phyloP scores from a whole-genome alignment of 92 coral and sea anemone genomes.

The Siderastrea siderea region DNA sequence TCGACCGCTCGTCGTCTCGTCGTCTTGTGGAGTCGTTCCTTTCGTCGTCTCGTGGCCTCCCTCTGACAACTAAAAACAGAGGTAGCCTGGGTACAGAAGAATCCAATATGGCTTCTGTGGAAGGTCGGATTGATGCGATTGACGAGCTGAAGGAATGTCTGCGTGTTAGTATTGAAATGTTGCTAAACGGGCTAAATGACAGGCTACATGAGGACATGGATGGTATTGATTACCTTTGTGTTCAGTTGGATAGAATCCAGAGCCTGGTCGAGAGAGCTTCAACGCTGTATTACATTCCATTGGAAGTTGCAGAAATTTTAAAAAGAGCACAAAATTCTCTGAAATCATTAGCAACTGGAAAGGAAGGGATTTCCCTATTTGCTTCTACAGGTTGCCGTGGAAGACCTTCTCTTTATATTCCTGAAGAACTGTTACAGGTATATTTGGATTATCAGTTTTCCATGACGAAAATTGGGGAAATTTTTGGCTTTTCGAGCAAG shows the following conservation, averaged over 20 bases:
- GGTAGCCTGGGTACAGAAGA: constrained; percentile 9
- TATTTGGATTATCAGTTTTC: constrained; percentile 54
- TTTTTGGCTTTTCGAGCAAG: constrained; percentile 47
- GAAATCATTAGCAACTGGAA: constrained; percentile 46
- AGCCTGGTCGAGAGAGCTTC: constrained; percentile 64
- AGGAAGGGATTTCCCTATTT: constrained; percentile 17
- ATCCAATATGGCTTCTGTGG: constrained; percentile 55
- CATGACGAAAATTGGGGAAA: constrained; percentile 41
- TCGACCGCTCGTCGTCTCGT: neutral
- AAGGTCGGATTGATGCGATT: neutral
- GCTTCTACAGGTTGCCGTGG: constrained; percentile 43
- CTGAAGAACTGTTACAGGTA: constrained; percentile 44
- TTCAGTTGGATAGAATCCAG: constrained; percentile 63
- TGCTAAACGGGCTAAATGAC: constrained; percentile 52
- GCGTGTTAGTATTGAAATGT: constrained; percentile 31
- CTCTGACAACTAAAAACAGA: neutral
- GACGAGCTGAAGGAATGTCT: constrained; percentile 46
- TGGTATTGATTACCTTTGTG: constrained; percentile 61
- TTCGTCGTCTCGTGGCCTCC: constrained; percentile 29
- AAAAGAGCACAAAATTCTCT: constrained; percentile 39
- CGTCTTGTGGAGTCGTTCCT: too few species aligned
- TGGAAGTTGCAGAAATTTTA: constrained; percentile 40
- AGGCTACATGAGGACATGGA: constrained; percentile 63
- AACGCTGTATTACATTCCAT: constrained; percentile 55
- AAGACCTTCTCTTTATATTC: constrained; percentile 51